Base-by-base conservation (phyloP, 2,888 invertebrate species). In the Agriopis marginaria region DNA sequence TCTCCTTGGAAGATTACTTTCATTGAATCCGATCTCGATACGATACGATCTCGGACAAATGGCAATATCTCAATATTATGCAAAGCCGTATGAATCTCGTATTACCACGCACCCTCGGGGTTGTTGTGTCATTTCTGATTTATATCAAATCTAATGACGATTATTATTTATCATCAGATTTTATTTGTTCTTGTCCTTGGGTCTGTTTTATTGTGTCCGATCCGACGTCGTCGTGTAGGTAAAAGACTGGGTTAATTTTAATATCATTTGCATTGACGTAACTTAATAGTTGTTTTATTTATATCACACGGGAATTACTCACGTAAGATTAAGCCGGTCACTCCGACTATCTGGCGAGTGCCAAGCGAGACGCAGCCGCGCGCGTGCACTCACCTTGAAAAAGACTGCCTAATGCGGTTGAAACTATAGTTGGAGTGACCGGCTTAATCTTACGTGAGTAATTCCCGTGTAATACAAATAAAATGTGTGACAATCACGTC, bases 81-180 rank as follows among this genome's bases (percentile, higher is more conserved):
- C 86, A 86, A 88, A 89, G 84, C 87, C 82, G 68, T 67, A 69
- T 64, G 55, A 65, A 72, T 63, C 70, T 73, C 77, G 71, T 71
- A 73, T 76, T 76, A 75, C 81, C 84, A 83, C 82, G 84, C 67
- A 64, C 83, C 83, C 84, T 71, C 68, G 73, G 76, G 59, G 50
- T 3, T 63, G 58, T 72, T 80, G 84, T 82, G 88, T 86, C 86
- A 80, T 76, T 75, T 82, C 81, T 78, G 79, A 89, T 89, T 85
- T 84, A 85, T 84, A 77, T 80, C 79, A 76, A 68, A 73, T 76
- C 71, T 72, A 77, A 79, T 80, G 76, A 77, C 75, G 75, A 77
- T 82, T 79, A 75, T 73, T 71, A 70, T 70, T 82, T 79, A 74
- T 71, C 71, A 69, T 69, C 68, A 75, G 77, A 80, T 76, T 70